Evolutionary conservation across 2,797 vertebrate species (phyloP).

Genomic region (Allobates femoralis): DNA sequence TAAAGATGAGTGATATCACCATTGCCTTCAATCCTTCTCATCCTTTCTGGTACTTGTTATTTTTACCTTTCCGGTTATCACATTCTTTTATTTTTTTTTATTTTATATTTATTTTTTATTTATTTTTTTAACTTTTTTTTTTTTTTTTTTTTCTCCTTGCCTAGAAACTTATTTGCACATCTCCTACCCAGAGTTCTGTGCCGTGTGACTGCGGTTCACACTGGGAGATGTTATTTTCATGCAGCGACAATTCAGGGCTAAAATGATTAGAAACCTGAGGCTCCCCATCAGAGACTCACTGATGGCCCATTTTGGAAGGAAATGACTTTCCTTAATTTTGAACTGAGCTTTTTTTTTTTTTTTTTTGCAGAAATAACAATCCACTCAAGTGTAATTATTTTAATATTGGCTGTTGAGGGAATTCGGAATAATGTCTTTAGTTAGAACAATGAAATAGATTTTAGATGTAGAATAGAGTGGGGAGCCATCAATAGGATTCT

Average conservation of each 20-base stretch:
- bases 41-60: slow-evolving; percentile 53
- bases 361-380: slow-evolving; percentile 45
- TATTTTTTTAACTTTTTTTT: not conserved
- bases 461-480: slow-evolving; percentile 14
- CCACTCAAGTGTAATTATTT: slow-evolving; percentile 49
- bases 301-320: slow-evolving; percentile 47
- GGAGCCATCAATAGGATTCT: slow-evolving; percentile 27
- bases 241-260: slow-evolving; percentile 26
- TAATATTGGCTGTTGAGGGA: slow-evolving; percentile 40
- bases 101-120: not conserved
- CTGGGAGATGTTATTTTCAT: slow-evolving; percentile 43
- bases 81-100: not conserved
- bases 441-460: slow-evolving; percentile 35
- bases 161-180: slow-evolving; percentile 6
- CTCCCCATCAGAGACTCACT: slow-evolving; percentile 46
- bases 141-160: not conserved
- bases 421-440: slow-evolving; percentile 27
- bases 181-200: slow-evolving; percentile 45
- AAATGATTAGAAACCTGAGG: slow-evolving; percentile 44
- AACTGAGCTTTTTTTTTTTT: slow-evolving; percentile 17
- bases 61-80: slow-evolving; percentile 44
- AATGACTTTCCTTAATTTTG: slow-evolving; percentile 58
- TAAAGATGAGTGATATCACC: slow-evolving; percentile 58
- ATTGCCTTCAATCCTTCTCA: slow-evolving; percentile 50
- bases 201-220: slow-evolving; percentile 12